Evolutionary conservation across 2,888 invertebrate species (phyloP).

Genomic region (Helleia helle): DNA sequence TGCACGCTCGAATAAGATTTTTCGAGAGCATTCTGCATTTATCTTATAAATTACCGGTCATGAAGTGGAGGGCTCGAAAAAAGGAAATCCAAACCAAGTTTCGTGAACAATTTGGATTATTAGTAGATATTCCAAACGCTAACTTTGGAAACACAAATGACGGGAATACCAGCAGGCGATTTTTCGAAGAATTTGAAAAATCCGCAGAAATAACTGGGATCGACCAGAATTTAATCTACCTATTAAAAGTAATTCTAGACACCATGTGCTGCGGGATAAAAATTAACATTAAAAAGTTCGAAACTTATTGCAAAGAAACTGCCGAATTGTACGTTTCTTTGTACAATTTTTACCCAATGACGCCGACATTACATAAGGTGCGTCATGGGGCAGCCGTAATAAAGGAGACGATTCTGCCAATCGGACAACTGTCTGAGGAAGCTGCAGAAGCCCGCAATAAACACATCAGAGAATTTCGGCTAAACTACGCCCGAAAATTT

Average conservation of each 20-base stretch:
- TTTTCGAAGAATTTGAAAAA: conserved; percentile 21
- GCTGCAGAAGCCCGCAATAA: conserved; percentile 20
- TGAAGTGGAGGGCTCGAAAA: too few relatives aligned
- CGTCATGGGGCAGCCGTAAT: neutral
- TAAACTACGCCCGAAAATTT: conserved; percentile 9
- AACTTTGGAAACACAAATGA: conserved; percentile 28
- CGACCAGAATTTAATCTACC: neutral
- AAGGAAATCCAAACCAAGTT: conserved; percentile 19
- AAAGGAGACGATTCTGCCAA: neutral
- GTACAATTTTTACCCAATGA: conserved; percentile 15
- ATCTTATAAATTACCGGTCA: too few relatives aligned
- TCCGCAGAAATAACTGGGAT: conserved; percentile 27
- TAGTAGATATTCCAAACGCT: conserved; percentile 26
- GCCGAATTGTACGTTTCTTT: conserved; percentile 16
- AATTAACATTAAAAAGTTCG: neutral
- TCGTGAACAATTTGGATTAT: conserved; percentile 20
- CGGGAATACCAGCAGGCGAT: conserved; percentile 27
- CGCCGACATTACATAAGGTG: conserved; percentile 1
- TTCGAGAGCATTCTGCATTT: too few relatives aligned
- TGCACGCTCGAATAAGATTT: too few relatives aligned
- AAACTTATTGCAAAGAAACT: conserved; percentile 1
- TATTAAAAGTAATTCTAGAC: conserved; percentile 7
- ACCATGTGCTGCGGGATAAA: neutral
- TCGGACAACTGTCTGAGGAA: conserved; percentile 15
- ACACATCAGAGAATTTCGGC: conserved; percentile 13